These are phyloP conservation scores for Remorina albescens DNA, from an alignment of 2,797 vertebrate genomes.

Conservation along the genomic window DNA sequence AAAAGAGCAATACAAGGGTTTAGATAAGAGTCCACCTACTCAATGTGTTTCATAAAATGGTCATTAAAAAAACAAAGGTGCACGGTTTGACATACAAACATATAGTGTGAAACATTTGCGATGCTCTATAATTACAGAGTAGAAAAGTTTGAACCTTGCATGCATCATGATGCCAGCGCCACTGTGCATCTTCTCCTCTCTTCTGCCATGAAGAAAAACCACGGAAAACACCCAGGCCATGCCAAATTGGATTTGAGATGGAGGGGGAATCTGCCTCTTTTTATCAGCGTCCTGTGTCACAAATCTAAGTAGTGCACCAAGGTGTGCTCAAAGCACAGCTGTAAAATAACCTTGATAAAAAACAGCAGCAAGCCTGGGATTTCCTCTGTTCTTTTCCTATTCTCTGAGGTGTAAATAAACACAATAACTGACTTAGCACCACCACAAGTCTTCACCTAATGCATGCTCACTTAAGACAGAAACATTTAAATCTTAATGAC, in stretches of 20 bases:
- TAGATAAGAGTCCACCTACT: conserved; percentile 58
- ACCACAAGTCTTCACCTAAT: conserved; percentile 27
- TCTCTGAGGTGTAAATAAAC: conserved; percentile 54
- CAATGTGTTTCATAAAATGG: conserved; percentile 55
- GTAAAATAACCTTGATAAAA: conserved; percentile 61
- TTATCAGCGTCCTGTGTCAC: conserved; percentile 58
- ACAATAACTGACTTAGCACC: conserved; percentile 28
- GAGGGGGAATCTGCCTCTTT: conserved; percentile 51
- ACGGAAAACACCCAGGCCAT: conserved; percentile 24
- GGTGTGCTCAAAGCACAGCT: conserved; percentile 45
- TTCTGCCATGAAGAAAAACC: conserved; percentile 15
- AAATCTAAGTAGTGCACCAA: conserved; percentile 57
- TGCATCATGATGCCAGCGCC: not conserved
- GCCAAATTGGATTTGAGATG: conserved; percentile 54
- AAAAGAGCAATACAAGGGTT: conserved; percentile 43
- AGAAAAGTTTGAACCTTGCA: conserved; percentile 19
- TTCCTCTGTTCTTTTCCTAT: conserved; percentile 55
- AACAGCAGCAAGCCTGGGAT: conserved; percentile 53
- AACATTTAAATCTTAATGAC: conserved; percentile 35
- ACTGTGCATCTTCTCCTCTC: conserved; percentile 20
- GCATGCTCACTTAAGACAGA: conserved; percentile 12
- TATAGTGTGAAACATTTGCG: conserved; percentile 25
- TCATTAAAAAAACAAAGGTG: conserved; percentile 64
- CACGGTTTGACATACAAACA: conserved; percentile 41
- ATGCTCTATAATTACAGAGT: conserved; percentile 43